Evolutionary conservation across 2,888 invertebrate species (phyloP).

Genomic region (Drosophila anomalata): DNA sequence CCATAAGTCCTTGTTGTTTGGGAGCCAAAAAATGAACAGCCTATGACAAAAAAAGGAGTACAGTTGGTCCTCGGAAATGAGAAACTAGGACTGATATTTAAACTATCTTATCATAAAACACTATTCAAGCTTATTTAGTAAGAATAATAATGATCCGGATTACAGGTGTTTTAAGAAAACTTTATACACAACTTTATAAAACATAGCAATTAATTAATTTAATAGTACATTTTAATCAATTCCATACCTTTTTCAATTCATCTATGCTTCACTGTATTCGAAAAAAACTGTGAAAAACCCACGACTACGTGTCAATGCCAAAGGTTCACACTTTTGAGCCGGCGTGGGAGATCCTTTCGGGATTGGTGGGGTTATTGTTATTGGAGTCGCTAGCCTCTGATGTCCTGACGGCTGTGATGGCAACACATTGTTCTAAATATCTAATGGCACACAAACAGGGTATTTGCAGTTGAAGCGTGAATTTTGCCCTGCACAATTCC

Average conservation of each 20-base stretch:
- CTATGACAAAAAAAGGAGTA: slow-evolving; percentile 4
- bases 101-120: no score
- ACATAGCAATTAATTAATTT: no score
- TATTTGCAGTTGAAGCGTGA: slow-evolving; percentile 78
- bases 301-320: slow-evolving; percentile 40
- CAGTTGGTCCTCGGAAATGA: background rate
- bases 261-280: background rate
- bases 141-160: background rate
- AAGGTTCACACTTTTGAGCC: slow-evolving; percentile 47
- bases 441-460: slow-evolving; percentile 56
- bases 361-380: slow-evolving; percentile 47
- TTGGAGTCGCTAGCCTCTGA: slow-evolving; percentile 39
- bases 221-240: background rate
- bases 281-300: slow-evolving; percentile 21
- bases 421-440: slow-evolving; percentile 75
- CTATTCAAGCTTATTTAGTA: no score
- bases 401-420: slow-evolving; percentile 51
- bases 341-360: slow-evolving; percentile 27
- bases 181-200: no score
- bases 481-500: slow-evolving; percentile 68
- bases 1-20: slow-evolving; percentile 46
- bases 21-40: slow-evolving; percentile 41
- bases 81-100: background rate
- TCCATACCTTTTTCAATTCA: background rate
- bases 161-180: no score